Evolutionary conservation across 2,113 vertebrate genomes (phyloP).

Genomic region (Engraulis encrasicolus): DNA sequence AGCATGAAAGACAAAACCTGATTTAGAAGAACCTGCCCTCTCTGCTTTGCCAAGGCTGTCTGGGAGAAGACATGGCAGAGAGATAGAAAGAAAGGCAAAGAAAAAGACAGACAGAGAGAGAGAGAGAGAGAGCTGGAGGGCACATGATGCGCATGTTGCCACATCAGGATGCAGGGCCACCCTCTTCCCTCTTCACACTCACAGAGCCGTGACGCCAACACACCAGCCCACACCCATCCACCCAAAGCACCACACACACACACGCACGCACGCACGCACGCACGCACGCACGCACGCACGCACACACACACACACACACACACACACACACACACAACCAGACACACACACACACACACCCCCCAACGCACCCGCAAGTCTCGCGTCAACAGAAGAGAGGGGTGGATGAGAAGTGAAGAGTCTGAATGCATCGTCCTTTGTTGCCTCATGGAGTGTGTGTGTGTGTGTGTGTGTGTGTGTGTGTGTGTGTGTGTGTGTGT

Average conservation of each 20-base stretch:
- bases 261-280: no score
- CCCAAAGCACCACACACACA: no score
- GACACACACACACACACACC: no score
- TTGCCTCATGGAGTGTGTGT: no score
- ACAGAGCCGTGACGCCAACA: slow-evolving; percentile 45
- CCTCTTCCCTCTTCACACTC: slow-evolving; percentile 48
- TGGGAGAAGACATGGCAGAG: slow-evolving; percentile 47
- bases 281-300: no score
- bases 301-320: slow-evolving; percentile 57
- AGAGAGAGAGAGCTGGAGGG: not conserved
- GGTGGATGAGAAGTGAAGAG: no score
- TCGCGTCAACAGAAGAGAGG: slow-evolving; percentile 64
- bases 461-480: no score
- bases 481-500: no score
- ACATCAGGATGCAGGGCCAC: slow-evolving; percentile 65
- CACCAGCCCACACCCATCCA: slow-evolving; percentile 58
- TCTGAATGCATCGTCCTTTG: no score
- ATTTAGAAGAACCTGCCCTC: slow-evolving; percentile 18
- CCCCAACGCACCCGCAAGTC: slow-evolving; percentile 63
- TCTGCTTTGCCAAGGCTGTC: slow-evolving; percentile 33
- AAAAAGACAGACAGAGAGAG: slow-evolving; percentile 20
- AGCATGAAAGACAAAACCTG: slow-evolving; percentile 38
- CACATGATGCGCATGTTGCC: not conserved
- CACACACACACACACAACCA: no score
- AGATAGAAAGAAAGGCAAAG: not conserved